phyloP scores from a whole-genome alignment of 1,140 invertebrate genomes.

The Diorhabda carinulata region DNA sequence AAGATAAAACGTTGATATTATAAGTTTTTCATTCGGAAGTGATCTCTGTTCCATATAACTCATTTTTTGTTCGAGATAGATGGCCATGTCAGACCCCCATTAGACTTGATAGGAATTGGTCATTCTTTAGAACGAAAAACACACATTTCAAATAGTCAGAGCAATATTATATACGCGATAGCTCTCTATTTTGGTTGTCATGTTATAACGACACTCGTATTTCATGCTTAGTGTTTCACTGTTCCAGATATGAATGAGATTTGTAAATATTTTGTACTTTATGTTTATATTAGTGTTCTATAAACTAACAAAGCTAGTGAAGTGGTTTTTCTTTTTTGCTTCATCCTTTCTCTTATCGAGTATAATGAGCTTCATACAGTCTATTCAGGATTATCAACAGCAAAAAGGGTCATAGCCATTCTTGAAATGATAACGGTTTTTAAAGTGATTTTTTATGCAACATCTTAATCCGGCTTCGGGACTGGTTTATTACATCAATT shows the following conservation, averaged over 20 bases:
- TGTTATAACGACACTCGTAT: not conserved
- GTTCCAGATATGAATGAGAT: not conserved
- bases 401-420: no score
- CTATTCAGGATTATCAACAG: no score
- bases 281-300: no score
- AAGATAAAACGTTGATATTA: conserved; percentile 5
- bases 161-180: not conserved
- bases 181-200: not conserved
- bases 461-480: no score
- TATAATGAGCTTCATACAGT: no score
- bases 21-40: conserved; percentile 9
- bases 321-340: no score
- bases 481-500: no score
- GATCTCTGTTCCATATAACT: conserved; percentile 4
- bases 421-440: no score
- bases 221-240: not conserved
- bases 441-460: no score
- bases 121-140: conserved; percentile 3
- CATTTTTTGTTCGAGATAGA: conserved; percentile 10
- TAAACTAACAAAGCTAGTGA: no score
- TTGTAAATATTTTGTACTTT: not conserved
- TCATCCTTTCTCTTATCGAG: no score
- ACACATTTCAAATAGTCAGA: conserved; percentile 8
- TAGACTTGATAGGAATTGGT: conserved; percentile 5
- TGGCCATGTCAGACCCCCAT: conserved; percentile 10